Evolutionary conservation across 2,797 vertebrate species (phyloP), one percentile per base, ranked within the genome.

Genomic region (Malurus leucopterus): DNA sequence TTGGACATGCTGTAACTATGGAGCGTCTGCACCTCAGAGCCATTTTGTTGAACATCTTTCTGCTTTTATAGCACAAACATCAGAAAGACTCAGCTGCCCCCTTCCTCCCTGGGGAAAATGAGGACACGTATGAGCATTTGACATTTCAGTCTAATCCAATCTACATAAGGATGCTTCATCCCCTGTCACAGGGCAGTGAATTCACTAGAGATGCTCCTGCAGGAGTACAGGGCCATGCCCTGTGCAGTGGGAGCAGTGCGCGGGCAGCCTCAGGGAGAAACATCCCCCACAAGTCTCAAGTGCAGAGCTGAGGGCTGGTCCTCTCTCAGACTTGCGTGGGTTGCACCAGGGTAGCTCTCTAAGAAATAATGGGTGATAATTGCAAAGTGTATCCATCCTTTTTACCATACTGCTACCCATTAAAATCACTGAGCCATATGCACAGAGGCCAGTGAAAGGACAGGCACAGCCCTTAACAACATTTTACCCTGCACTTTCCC

Each of bases 101-200:
- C 47, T 70, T 90, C 27, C 34, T n/a, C 58, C n/a, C 22, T n/a
- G 74, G 50, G 53, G 30, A 59, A 91, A 61, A 18, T 0, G 1
- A 89, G n/a, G 72, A 43, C 54, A 22, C 15, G 13, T 80, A 29
- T 34, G 50, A 75, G 9, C 43, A 32, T 53, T 30, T 91, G 88
- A 82, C 88, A 88, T 93, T 93, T 92, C 68, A 62, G 77, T 84
- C 74, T 13, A 79, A 71, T 73, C 40, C 77, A 50, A 30, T 91
- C 41, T 84, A 34, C 30, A 8, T 38, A 73, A 78, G 19, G 57
- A 67, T 1, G 8, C 40, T 54, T 77, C 58, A 30, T 40, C 4
- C 55, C 20, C 40, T 77, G 53, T 85, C 57, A 74, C 58, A 47
- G 27, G 43, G 32, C 71, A 73, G 20, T 24, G 16, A 68, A 76